Evolutionary conservation across 2,888 invertebrate genomes (phyloP).

Genomic region (Cantharis rustica): DNA sequence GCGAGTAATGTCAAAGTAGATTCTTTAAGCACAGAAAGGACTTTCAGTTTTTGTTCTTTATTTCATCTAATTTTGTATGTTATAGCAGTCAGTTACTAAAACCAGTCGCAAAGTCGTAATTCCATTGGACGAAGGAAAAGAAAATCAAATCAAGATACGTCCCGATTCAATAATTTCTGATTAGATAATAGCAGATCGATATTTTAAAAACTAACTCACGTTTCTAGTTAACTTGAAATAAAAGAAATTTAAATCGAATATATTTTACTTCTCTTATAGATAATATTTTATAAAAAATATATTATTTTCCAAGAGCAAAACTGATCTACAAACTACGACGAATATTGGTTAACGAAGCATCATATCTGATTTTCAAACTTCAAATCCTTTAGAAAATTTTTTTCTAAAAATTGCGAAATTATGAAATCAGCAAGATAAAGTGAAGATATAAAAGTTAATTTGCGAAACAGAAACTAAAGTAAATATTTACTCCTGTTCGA

Average conservation of each 20-base stretch:
- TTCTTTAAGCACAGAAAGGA: conserved; percentile 19
- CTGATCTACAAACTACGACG: neutral
- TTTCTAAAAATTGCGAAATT: neutral
- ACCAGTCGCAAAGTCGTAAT: conserved; percentile 19
- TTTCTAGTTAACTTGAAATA: neutral
- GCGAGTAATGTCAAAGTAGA: conserved; percentile 15
- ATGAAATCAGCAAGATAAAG: neutral
- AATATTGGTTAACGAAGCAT: neutral
- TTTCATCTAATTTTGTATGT: conserved; percentile 12
- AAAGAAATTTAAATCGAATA: neutral
- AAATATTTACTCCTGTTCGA: neutral
- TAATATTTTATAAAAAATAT: neutral
- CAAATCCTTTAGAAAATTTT: neutral
- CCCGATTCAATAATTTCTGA: conserved; percentile 20
- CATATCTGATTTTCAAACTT: neutral
- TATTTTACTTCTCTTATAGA: neutral
- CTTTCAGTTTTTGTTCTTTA: conserved; percentile 17
- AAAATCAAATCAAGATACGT: conserved; percentile 22
- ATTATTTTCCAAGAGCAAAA: neutral
- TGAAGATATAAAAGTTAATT: neutral
- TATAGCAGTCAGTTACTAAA: conserved; percentile 16
- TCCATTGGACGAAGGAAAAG: conserved; percentile 18
- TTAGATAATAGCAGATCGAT: conserved; percentile 2
- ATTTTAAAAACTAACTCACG: neutral
- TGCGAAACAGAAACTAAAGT: neutral